phyloP scores from a whole-genome alignment of 2,888 invertebrate species.

The Melipona beecheii region DNA sequence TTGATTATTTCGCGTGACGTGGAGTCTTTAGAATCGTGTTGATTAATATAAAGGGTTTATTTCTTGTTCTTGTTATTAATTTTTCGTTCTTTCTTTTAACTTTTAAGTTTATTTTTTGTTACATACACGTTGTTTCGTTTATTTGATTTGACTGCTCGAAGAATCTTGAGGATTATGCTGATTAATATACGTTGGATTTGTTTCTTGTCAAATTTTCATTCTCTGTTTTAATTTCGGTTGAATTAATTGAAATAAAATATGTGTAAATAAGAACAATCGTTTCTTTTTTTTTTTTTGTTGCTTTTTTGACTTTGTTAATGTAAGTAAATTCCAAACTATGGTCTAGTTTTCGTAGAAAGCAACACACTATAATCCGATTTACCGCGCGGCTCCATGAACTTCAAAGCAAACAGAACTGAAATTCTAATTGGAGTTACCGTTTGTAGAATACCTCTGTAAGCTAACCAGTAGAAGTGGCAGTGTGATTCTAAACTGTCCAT shows the following conservation, averaged over 20 bases:
- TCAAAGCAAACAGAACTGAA: slow-evolving; percentile 58
- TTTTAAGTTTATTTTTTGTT: no score
- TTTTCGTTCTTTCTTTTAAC: no score
- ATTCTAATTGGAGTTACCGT: slow-evolving; percentile 48
- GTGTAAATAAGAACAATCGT: background rate
- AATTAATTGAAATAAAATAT: no score
- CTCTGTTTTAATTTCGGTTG: background rate
- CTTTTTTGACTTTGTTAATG: background rate
- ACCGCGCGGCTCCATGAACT: slow-evolving; percentile 29
- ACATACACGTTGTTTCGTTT: no score
- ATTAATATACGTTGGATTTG: no score
- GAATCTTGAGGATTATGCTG: no score
- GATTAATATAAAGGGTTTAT: no score
- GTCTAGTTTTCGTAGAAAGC: background rate
- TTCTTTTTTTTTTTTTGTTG: background rate
- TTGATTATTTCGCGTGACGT: no score
- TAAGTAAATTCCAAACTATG: background rate
- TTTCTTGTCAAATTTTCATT: no score
- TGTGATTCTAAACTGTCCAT: slow-evolving; percentile 14
- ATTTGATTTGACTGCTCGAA: no score
- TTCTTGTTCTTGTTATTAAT: no score
- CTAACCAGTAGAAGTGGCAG: background rate
- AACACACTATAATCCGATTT: slow-evolving; percentile 20
- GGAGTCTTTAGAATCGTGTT: no score
- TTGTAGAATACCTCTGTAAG: slow-evolving; percentile 20